Percentiles rank a stretch among this genome's conserved stretches.
These are phyloP conservation scores for Drosophila ochracea DNA, from an alignment of 2,888 invertebrate genomes.

Conservation along the genomic window DNA sequence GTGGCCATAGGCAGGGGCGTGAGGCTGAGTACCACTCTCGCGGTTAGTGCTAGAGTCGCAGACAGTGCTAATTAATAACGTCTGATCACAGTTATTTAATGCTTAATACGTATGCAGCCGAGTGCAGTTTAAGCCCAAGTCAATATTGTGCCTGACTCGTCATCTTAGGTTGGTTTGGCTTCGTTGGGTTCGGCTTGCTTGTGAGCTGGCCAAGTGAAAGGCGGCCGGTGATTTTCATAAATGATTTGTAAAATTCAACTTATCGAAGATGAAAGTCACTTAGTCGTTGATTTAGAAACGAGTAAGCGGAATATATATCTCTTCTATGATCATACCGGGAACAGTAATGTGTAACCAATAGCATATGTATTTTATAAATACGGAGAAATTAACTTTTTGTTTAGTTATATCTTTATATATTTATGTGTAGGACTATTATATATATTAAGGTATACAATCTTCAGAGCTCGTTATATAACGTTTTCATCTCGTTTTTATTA, in stretches of 20 bases:
- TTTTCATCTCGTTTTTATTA: slow-evolving; percentile 12
- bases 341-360: neutral
- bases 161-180: slow-evolving; percentile 33
- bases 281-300: neutral
- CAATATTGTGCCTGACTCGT: slow-evolving; percentile 3
- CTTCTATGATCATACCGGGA: neutral
- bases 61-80: slow-evolving; percentile 45
- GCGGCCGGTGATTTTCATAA: slow-evolving; percentile 31
- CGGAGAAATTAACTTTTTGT: neutral
- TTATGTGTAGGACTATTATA: neutral
- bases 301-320: neutral
- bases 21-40: slow-evolving; percentile 8
- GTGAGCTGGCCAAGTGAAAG: slow-evolving; percentile 50
- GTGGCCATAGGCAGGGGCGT: slow-evolving; percentile 8
- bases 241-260: slow-evolving; percentile 12
- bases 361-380: neutral
- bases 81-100: slow-evolving; percentile 18
- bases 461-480: slow-evolving; percentile 3
- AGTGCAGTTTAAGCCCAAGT: slow-evolving; percentile 29
- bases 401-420: neutral
- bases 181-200: slow-evolving; percentile 32
- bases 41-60: slow-evolving; percentile 27
- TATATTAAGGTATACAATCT: slow-evolving; percentile 15
- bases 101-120: slow-evolving; percentile 20
- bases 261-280: slow-evolving; percentile 3